Conservation (phyloP, 1,140 invertebrate genomes). For the Carposina sasakii region DNA sequence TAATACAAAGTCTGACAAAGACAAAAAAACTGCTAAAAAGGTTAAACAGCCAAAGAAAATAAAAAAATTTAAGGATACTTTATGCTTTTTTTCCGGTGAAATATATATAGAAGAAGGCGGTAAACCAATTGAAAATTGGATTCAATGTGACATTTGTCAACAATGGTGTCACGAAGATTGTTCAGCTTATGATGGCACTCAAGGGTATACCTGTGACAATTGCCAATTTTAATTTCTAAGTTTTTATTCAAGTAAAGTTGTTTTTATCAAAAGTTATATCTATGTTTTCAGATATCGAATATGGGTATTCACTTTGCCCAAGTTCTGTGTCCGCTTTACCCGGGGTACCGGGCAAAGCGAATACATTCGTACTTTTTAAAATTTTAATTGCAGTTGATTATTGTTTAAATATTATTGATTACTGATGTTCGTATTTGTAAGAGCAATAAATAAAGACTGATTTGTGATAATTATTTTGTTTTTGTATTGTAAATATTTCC, state of each 20-base stretch:
- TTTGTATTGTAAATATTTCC: no score
- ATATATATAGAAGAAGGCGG: constrained; percentile 26
- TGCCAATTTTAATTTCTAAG: constrained; percentile 20
- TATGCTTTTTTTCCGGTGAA: constrained; percentile 24
- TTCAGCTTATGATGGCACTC: constrained; percentile 25
- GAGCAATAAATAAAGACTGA: no score
- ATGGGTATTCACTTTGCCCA: constrained; percentile 28
- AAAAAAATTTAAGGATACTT: constrained; percentile 27
- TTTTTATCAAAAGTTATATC: constrained; percentile 13
- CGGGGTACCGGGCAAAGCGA: no score
- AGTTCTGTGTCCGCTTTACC: no score
- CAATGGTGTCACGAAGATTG: constrained; percentile 41
- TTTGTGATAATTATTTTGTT: no score
- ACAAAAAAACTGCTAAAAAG: constrained; percentile 20
- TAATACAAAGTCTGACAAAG: constrained; percentile 13
- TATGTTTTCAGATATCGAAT: constrained; percentile 10
- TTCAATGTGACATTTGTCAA: constrained; percentile 36
- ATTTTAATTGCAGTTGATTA: no score
- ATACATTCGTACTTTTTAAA: no score
- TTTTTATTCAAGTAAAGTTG: constrained; percentile 12
- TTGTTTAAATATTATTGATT: no score
- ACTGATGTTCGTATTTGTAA: no score
- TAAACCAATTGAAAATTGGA: constrained; percentile 36
- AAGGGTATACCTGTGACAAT: constrained; percentile 26
- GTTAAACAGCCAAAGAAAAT: constrained; percentile 22